Base-by-base conservation (phyloP, 2,888 invertebrate genomes). In the Cephonodes hylas region DNA sequence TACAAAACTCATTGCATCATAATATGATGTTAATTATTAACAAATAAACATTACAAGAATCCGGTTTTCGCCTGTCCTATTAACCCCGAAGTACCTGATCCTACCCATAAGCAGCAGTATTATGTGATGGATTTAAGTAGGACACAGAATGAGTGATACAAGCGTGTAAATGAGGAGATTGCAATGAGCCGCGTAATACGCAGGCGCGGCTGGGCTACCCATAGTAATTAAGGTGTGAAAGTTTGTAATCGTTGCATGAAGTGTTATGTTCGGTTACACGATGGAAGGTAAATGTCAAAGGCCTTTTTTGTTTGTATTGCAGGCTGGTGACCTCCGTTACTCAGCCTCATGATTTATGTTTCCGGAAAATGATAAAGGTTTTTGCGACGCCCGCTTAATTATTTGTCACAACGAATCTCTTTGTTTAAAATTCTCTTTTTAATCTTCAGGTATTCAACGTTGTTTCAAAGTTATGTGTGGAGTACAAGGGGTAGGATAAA, bases 221-320 rank as follows among this genome's bases (percentile, higher is more conserved):
- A 60, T 63, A 58, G 64, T 67, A 72, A 72, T 72, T 69, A 71
- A 72, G 59, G 59, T 57, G 65, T 59, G 69, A 69, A 71, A 71
- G 69, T 66, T 67, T 65, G 53, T 53, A 10, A 53, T 31, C 10
- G 18, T 44, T 44, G 58, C 42, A 42, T 42, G 45, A 18, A 3
- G 13, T 13, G 23, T 23, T 46, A 46, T 23, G 25, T 15, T 27
- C 27, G 25, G 10, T 53, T 31, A 53, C 53, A 48, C 25, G n/a
- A 53, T 18, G 15, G 15, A 53, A 27, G 15, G 53, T 53, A 53
- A 53, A 53, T 31, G 53, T 53, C 53, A 53, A 31, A 27, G 18
- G 15, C 53, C 25, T n/a, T 15, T 27, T 25, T 8, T 45, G 1
- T 10, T 18, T 18, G 53, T 53, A 31, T 53, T 53, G 25, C 10